Base-by-base conservation (phyloP, 2,888 invertebrate species). In the Buathra laborator region DNA sequence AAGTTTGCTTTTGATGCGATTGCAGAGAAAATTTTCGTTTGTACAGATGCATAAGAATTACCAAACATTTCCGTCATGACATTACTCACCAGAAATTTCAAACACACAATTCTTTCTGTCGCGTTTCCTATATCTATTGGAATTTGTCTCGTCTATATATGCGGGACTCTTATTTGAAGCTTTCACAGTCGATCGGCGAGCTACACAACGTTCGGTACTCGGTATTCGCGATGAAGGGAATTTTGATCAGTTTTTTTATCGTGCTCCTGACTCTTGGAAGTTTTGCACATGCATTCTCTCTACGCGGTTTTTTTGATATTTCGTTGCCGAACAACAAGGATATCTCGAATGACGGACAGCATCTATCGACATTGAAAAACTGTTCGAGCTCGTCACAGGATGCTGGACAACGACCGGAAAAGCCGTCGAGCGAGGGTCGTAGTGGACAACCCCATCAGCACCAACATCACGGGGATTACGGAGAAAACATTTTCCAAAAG, bases 401-500 rank as follows among this genome's bases (percentile, higher is more conserved):
- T 43, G 37, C 7, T 12, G 56, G 24, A 72, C 72, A 56, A 74
- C 48, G 46, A 46, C 14, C 24, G 56, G 24, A 64, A 46, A 75
- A 48, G 64, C 48, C 48, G 48, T 32, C 62, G n/a, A 2, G 14
- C 9, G 29, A 12, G 37, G 32, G n/a, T 9, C 70, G 46, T 29
- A 56, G 44, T 48, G 48, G 46, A 64, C 67, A 67, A 43, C 43
- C 46, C 67, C 53, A 67, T 19, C 67, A 29, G 67, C 64, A 56
- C n/a, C 51, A 32, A 9, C 32, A 53, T 43, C 44, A 12, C 4
- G 32, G n/a, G n/a, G 46, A 71, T 75, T 74, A 62, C 64, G 19
- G 48, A 14, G 19, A 10, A 53, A 70, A 80, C 43, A 29, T 76
- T 43, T 66, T 70, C 24, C 16, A 59, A 66, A 67, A 37, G 62